Base-by-base conservation (phyloP, 2,113 vertebrate genomes). In the Seriola rivoliana region DNA sequence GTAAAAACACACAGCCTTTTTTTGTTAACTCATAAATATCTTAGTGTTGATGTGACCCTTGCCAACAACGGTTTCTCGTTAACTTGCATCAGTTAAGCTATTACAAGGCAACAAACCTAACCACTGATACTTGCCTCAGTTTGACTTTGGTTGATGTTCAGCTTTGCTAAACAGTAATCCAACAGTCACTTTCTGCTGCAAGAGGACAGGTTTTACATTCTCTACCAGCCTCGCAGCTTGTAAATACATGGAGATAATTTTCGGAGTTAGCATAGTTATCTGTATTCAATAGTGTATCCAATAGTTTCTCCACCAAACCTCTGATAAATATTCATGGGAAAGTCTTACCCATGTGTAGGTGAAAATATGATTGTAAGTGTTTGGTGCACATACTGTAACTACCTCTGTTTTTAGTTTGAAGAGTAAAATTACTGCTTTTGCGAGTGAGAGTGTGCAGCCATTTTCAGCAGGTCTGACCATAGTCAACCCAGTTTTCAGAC, bases 401-500 rank as follows among this genome's bases (percentile, higher is more conserved):
- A 25, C 9, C 52, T 29, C 11, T 34, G 32, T 67, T 76, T 76
- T 23, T 0, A 59, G 19, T 42, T 23, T 10, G 3, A 38, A 36
- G 23, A 62, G 36, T 8, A 34, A 9, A 23, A 38, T 44, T 57
- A 12, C 4, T 78, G 55, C 46, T 78, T 67, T 59, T 40, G 55
- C 48, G 11, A 42, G 29, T 36, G 48, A 38, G 71, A 50, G 29
- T 29, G 52, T 9, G 11, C 69, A 1, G 25, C 11, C 25, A n/a
- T 54, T 50, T 52, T 80, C 72, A 4, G 63, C 58, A 65, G 69
- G 25, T 60, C 32, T 74, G 52, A 23, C 17, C 55, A 14, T 2
- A 67, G 12, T 59, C 74, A 64, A 16, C 40, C 14, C 42, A 25
- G 19, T 60, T 72, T 72, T 59, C 7, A 75, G 29, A 79, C 52